Evolutionary conservation across 2,888 invertebrate genomes (phyloP).

Genomic region (Cephus spinipes): DNA sequence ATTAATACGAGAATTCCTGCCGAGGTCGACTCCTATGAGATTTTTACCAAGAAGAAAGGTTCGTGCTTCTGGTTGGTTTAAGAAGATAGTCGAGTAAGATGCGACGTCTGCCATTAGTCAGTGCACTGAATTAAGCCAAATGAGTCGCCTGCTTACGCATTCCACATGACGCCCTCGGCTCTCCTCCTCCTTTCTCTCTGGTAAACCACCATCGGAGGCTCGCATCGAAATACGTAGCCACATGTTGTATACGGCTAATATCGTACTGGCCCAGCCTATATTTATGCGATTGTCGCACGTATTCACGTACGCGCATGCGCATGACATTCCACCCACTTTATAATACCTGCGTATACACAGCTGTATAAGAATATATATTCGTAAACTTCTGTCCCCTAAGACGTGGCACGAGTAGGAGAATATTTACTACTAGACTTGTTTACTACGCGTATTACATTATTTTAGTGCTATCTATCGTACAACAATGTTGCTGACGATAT

Average conservation of each 20-base stretch:
- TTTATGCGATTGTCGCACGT: not conserved
- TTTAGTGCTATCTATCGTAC: not conserved
- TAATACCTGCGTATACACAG: not conserved
- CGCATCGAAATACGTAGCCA: not conserved
- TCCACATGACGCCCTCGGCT: not conserved
- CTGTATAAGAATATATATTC: not conserved
- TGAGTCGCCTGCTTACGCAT: not conserved
- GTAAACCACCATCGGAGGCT: not conserved
- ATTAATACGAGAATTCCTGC: not conserved
- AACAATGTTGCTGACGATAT: not conserved
- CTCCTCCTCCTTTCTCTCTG: not conserved
- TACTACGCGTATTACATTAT: not conserved
- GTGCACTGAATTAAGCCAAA: not conserved
- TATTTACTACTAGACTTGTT: not conserved
- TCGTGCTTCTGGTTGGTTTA: not conserved
- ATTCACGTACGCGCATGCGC: not conserved
- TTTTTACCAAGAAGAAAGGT: not conserved
- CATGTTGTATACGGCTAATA: not conserved
- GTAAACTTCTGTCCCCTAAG: not conserved
- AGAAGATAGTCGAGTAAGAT: not conserved
- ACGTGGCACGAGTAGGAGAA: not conserved
- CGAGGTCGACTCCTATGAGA: not conserved
- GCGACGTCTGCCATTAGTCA: not conserved
- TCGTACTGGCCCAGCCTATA: not conserved
- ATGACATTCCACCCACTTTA: not conserved